phyloP scores from a whole-genome alignment of 2,888 invertebrate species.

The Eudemis profundana region DNA sequence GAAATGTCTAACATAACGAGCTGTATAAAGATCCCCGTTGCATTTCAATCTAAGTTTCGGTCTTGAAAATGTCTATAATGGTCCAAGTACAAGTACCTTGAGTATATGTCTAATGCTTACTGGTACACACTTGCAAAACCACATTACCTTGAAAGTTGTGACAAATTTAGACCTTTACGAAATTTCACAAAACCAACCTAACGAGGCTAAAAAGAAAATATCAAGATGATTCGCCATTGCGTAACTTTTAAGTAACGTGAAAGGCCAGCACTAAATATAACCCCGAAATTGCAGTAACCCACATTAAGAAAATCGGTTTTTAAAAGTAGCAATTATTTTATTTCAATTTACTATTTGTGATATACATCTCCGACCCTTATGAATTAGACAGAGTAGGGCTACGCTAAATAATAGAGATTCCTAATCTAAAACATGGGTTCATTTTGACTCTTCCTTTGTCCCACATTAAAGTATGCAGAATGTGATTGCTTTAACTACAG shows the following conservation, averaged over 20 bases:
- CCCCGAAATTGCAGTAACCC: not conserved
- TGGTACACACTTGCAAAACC: slow-evolving; percentile 15
- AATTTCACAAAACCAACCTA: slow-evolving; percentile 14
- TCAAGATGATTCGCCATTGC: slow-evolving; percentile 3
- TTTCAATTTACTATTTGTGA: not conserved
- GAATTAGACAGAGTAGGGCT: slow-evolving; percentile 3
- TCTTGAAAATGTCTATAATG: no score
- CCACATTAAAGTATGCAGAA: not conserved
- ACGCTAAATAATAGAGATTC: slow-evolving; percentile 18
- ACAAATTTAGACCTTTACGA: slow-evolving; percentile 27
- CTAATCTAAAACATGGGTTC: not conserved
- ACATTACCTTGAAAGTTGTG: slow-evolving; percentile 26
- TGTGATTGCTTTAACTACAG: slow-evolving; percentile 8
- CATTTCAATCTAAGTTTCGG: no score
- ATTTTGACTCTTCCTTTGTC: slow-evolving; percentile 29
- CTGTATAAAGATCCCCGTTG: no score
- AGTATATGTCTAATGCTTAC: not conserved
- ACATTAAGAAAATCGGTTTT: not conserved
- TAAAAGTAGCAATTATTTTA: no score
- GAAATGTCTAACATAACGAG: no score
- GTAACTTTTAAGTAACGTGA: not conserved
- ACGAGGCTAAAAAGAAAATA: slow-evolving; percentile 2
- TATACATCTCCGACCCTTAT: not conserved
- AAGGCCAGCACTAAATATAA: not conserved
- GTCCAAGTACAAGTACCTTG: not conserved